Conservation (phyloP, 2,797 vertebrate species). For the Gorsachius magnificus region DNA sequence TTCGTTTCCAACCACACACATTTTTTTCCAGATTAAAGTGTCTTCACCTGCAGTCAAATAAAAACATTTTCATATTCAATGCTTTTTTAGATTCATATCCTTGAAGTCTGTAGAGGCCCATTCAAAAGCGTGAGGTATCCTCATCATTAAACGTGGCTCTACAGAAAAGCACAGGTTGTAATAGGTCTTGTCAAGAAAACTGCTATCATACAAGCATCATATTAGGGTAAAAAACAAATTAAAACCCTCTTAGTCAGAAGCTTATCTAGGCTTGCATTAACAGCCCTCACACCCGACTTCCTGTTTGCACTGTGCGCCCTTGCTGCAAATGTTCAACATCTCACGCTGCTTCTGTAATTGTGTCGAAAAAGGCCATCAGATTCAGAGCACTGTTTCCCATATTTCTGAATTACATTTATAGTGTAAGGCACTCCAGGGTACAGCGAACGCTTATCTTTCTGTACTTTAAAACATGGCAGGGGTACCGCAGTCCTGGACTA, state of each 20-base stretch:
- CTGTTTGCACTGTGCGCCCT: not conserved
- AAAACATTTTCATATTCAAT: not conserved
- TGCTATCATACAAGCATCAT: not conserved
- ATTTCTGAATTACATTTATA: conserved; percentile 54
- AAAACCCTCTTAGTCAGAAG: conserved; percentile 14
- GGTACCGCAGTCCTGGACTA: not conserved
- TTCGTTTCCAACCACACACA: not conserved
- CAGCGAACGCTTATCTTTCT: not conserved
- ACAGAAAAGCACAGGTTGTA: not conserved
- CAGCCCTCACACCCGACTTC: not conserved
- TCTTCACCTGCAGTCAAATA: conserved; percentile 18
- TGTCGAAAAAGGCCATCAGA: conserved; percentile 32
- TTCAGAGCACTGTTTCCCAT: not conserved
- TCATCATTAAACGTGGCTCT: not conserved
- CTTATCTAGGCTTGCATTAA: conserved; percentile 44
- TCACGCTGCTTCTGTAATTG: conserved; percentile 15
- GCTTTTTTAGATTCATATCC: not conserved
- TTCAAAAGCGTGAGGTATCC: not conserved
- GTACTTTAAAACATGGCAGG: conserved; percentile 40
- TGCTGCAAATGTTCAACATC: conserved; percentile 15
- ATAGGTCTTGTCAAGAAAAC: not conserved
- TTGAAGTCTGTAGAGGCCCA: not conserved
- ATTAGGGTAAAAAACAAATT: not conserved
- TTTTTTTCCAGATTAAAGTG: not conserved
- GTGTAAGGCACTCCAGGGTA: conserved; percentile 18